Evolutionary conservation across 2,113 vertebrate species (phyloP), one percentile per base, ranked within the genome.

Genomic region (Zosterops lateralis): DNA sequence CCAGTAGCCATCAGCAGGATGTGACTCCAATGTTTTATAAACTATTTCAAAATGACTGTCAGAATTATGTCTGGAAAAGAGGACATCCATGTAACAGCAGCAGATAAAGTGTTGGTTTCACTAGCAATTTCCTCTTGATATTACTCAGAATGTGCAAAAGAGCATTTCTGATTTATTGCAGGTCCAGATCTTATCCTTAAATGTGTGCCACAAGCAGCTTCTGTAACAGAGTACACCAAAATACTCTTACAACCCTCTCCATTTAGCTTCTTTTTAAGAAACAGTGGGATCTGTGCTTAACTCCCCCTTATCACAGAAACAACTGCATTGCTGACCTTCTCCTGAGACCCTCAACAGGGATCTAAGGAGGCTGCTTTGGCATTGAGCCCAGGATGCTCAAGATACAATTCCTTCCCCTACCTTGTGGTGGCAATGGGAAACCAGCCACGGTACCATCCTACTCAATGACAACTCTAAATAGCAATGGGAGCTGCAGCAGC

Each of bases 401-500:
- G 57, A 32, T 73, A 17, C 18, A 78, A 83, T 56, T 66, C 76
- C 42, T 83, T 91, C 86, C 91, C 71, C 51, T 79, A 22, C 78
- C 89, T 48, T 51, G 45, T 64, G 58, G 50, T 1, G 50, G 79
- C 42, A 68, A 68, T 7, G 72, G 80, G 73, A 84, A 94, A 76
- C 42, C 83, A 87, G 56, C 76, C 74, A 81, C 22, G 6, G 74
- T 29, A 76, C 87, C 85, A 50, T 15, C 42, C 45, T 26, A 83
- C 75, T 80, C 93, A 90, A 93, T 3, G 48, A 92, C 91, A 95
- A 84, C 5, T 60, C 94, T 96, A 93, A 54, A 88, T 54, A 95
- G 86, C 89, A 92, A 90, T 14, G 57, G 87, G 88, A 94, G 66
- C 91, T 95, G 86, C n/a, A 94, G 88, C 61, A 53, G 81, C 82